Conservation (phyloP, 2,888 invertebrate species). For the Aricia artaxerxes region DNA sequence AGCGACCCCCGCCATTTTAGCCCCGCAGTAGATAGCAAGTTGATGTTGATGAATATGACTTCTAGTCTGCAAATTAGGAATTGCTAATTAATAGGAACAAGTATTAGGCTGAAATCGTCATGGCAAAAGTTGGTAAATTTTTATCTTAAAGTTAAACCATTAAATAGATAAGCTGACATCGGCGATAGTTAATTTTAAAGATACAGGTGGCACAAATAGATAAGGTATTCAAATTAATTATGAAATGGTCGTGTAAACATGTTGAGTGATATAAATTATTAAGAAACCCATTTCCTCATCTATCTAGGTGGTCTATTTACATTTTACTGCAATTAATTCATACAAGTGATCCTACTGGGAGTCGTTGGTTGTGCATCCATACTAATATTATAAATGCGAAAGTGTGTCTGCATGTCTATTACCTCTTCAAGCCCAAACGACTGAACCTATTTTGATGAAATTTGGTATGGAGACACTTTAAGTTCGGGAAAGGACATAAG, state of each 20-base stretch:
- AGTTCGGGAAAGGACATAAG: too few relatives aligned
- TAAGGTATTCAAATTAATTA: conserved; percentile 14
- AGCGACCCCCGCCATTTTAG: too few relatives aligned
- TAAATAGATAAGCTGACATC: neutral
- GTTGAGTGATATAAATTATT: conserved; percentile 15
- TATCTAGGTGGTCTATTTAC: conserved; percentile 20
- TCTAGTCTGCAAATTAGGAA: too few relatives aligned
- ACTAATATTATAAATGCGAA: too few relatives aligned
- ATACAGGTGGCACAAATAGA: conserved; percentile 17
- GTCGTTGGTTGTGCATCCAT: neutral
- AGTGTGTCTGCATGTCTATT: too few relatives aligned
- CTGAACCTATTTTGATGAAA: too few relatives aligned
- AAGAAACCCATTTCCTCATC: conserved; percentile 17
- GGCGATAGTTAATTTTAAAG: conserved; percentile 4
- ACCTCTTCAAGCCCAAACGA: too few relatives aligned
- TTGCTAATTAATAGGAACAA: neutral
- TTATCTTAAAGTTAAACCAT: conserved; percentile 7
- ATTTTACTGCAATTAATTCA: conserved; percentile 21
- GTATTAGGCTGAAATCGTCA: neutral
- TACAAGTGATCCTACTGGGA: neutral
- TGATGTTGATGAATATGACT: too few relatives aligned
- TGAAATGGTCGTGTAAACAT: conserved; percentile 24
- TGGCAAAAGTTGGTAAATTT: neutral
- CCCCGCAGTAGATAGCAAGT: too few relatives aligned
- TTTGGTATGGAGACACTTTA: too few relatives aligned